phyloP scores from a whole-genome alignment of 2,113 vertebrate genomes.

The Nerophis ophidion region DNA sequence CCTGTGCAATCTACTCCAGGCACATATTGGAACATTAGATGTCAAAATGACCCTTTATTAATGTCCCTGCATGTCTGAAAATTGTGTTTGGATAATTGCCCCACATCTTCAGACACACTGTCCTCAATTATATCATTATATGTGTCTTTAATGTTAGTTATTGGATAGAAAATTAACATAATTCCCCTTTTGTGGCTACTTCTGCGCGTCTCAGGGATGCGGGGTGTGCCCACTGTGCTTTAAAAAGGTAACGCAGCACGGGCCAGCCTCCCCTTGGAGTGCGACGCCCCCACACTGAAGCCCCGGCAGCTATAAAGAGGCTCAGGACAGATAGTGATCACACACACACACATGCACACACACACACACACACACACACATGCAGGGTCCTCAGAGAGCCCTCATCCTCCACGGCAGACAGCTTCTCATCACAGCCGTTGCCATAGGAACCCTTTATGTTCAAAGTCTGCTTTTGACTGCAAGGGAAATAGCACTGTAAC shows the following conservation, averaged over 20 bases:
- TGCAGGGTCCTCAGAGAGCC: conserved; percentile 24
- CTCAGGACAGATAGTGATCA: conserved; percentile 48
- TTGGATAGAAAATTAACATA: neutral
- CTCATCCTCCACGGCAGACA: conserved; percentile 38
- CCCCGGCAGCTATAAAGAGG: conserved; percentile 58
- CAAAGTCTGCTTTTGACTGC: conserved; percentile 18
- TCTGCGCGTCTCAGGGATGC: conserved; percentile 44
- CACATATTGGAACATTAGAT: neutral
- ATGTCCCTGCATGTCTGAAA: neutral
- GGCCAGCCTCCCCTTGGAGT: conserved; percentile 50
- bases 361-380: neutral
- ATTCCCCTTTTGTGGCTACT: conserved; percentile 43
- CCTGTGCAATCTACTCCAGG: neutral
- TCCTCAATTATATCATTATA: neutral
- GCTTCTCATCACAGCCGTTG: conserved; percentile 48
- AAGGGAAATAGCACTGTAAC: conserved; percentile 14
- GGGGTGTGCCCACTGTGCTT: conserved; percentile 35
- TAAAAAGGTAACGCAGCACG: conserved; percentile 44
- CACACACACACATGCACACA: conserved; percentile 37
- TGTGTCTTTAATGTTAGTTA: neutral
- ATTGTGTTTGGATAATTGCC: neutral
- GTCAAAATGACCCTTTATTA: neutral
- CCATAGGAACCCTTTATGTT: conserved; percentile 59
- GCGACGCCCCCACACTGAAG: conserved; percentile 53
- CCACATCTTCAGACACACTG: neutral